Evolutionary conservation across 1,140 invertebrate genomes (phyloP), one percentile per base, ranked within the genome.

Genomic region (Polypedilum vanderplanki): DNA sequence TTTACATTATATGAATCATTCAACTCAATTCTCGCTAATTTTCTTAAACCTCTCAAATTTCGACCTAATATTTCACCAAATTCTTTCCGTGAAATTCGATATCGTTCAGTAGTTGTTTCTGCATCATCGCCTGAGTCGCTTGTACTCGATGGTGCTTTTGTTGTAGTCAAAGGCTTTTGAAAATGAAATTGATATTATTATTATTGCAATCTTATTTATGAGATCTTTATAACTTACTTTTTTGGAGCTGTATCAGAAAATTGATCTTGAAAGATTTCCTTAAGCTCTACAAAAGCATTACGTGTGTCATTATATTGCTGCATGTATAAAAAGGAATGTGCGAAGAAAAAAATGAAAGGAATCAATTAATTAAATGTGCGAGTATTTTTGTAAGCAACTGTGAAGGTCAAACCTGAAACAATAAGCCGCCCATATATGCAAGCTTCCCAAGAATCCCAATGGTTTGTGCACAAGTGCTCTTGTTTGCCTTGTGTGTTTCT

Each of bases 281-380:
- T 80, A 0, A 82, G 79, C 4, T 80, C 78, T 18, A 79, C 78
- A 0, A 83, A 74, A 2, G 81, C 79, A 41, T 81, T 78, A 2
- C 76, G 74, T 0, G 81, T 83, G 17, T 83, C 81, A 5, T 79
- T 77, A 41, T 80, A 81, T 83, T 83, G 81, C 81, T 82, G 57
- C 46, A 74, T 46, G n/a, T n/a, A n/a, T n/a, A n/a, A n/a, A n/a
- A 74, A 64, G 15, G 20, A 20, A n/a, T n/a, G n/a, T n/a, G n/a
- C n/a, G n/a, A n/a, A n/a, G n/a, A 57, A n/a, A 7, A 40, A 9
- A 74, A 33, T 33, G n/a, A 41, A 24, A 18, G 22, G 7, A 57
- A 57, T 2, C 0, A 18, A 70, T 24, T 20, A 70, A 22, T 70
- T 24, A 70, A 70, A 70, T 22, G 22, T 73, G 7, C 20, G n/a